Evolutionary conservation across 2,888 invertebrate genomes (phyloP), one percentile per base, ranked within the genome.

Genomic region (Periphyllus acericola): DNA sequence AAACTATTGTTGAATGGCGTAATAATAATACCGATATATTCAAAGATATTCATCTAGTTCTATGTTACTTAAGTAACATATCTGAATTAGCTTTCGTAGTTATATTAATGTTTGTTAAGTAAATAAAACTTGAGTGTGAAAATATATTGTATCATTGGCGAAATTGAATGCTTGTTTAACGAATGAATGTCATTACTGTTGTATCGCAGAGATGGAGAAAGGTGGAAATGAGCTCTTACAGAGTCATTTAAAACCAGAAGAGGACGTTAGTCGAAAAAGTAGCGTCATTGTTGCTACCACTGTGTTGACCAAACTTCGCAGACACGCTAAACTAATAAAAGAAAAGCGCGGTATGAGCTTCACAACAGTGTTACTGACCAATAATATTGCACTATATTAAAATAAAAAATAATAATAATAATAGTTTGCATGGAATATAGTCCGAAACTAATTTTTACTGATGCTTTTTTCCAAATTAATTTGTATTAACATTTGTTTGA

Each of bases 221-320:
- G 81, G 87, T 81, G 87, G 87, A 87, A 87, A 87, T 81, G 87
- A 87, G 72, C 87, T 87, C 32, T 81, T 80, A 81, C 87, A 87
- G 80, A 81, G 87, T 74, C 87, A 87, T 87, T 87, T 87, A 87
- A 87, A 81, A 87, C 87, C 87, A 74, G 87, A 87, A 87, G 87
- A 87, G 80, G 87, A 87, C 32, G 87, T 87, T 87, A 81, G 87
- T 87, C 87, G 87, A 87, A 87, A 87, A 66, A 87, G 87, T 87
- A 87, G 87, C 80, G 80, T 87, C 80, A 66, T 87, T 80, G 87
- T 87, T 74, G 87, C 87, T 87, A 87, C 87, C 25, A 87, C 74
- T 81, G 87, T 87, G 87, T 87, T 87, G 87, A 87, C 87, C 81
- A 87, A 87, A 87, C 87, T 87, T 60, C 87, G 87, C 87, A 87